Evolutionary conservation across 2,888 invertebrate species (phyloP).

Genomic region (Oscheius sp.): DNA sequence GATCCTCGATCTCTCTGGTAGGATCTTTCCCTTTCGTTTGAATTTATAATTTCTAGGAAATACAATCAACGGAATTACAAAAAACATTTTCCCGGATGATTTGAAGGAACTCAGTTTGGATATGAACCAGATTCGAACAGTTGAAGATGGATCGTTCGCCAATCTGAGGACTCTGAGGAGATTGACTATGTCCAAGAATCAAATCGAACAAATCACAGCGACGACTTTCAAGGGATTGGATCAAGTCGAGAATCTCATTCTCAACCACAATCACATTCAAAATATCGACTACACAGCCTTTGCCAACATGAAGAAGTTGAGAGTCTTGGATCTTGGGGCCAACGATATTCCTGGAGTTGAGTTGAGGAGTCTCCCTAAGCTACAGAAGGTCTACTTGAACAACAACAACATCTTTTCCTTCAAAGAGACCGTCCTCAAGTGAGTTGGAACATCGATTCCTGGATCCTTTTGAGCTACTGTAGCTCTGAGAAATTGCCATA

Average conservation of each 20-base stretch:
- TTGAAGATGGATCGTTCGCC: constrained; percentile 59
- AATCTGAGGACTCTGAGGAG: constrained; percentile 45
- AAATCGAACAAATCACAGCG: constrained; percentile 57
- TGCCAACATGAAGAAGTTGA: constrained; percentile 54
- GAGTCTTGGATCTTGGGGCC: constrained; percentile 71
- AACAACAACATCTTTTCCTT: constrained; percentile 63
- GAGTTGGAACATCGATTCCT: not conserved
- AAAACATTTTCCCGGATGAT: constrained; percentile 61
- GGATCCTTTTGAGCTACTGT: not conserved
- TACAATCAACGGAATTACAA: constrained; percentile 53
- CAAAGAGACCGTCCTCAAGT: constrained; percentile 35
- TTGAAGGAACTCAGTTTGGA: constrained; percentile 59
- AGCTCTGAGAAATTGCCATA: no score
- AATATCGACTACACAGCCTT: constrained; percentile 60
- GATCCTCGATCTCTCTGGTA: constrained; percentile 23
- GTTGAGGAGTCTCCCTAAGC: constrained; percentile 42
- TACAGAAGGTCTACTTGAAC: constrained; percentile 64
- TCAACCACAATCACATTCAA: constrained; percentile 54
- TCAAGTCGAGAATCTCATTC: constrained; percentile 68
- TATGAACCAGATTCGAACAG: constrained; percentile 43
- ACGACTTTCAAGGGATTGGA: constrained; percentile 61
- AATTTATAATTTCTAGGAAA: constrained; percentile 55
- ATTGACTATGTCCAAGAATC: constrained; percentile 72
- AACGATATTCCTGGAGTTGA: constrained; percentile 60
- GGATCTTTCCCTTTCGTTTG: not conserved